Base-by-base conservation (phyloP, 1,140 invertebrate species). In the Colletes latitarsis region DNA sequence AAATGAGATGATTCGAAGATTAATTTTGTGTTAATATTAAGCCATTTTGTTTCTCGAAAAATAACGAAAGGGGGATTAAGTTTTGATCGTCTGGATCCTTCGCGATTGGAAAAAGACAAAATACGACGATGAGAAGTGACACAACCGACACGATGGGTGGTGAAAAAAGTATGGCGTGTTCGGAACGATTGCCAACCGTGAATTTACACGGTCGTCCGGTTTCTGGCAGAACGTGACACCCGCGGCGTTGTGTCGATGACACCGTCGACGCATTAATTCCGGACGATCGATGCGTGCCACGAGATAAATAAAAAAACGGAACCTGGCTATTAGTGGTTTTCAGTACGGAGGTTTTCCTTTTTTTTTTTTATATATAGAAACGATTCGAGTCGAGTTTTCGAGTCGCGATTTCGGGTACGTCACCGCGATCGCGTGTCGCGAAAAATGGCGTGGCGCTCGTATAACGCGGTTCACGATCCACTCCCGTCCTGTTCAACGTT, bases 251-350 rank as follows among this genome's bases (percentile, higher is more conserved):
- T 39, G 19, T 14, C 19, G 10, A 46, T 70, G 43, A 52, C 21
- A 68, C 8, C 17, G 41, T 39, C 43, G 57, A 6, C 19, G 53
- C 62, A 49, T 73, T 81, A 81, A 85, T 84, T 81, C 52, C 30
- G 8, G 30, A 3, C 17, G 55, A 58, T 80, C 57, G 21, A 73
- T 71, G 9, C 49, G 41, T 41, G n/a, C 1, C 15, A 3, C 12
- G 52, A 39, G 52, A 73, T 84, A 77, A 81, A 83, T 66, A 69
- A 85, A 83, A 83, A 72, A 67, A 63, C 62, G 64, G 55, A 68
- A 43, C 58, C 12, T 58, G n/a, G 67, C 60, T 68, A 84, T 84
- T 81, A 81, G 60, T 70, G 82, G 75, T 41, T 49, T 69, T 17
- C 55, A 41, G 30, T 53, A 12, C 17, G 30, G 67, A 4, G 30